A percentile compares a stretch with the other conserved stretches of the same genome.
Evolutionary conservation across 2,888 invertebrate species (phyloP).

Genomic region (Rhyacophila evoluta): DNA sequence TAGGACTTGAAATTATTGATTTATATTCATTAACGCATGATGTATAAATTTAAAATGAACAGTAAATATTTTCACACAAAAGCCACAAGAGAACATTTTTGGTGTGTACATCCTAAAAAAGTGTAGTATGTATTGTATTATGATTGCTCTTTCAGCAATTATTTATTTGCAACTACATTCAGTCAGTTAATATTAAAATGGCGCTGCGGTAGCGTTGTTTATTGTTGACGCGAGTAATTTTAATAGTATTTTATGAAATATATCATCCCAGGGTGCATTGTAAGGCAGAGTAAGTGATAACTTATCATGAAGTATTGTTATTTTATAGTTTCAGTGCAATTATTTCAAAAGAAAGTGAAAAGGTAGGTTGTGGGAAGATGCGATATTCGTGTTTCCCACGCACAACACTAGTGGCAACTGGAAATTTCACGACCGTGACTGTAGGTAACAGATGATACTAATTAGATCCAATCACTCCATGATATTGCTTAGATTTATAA

Average conservation of each 20-base stretch:
- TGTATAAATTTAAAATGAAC: too few species aligned
- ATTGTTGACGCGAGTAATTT: constrained; percentile 38
- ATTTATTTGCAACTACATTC: constrained; percentile 34
- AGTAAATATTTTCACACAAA: too few species aligned
- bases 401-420: constrained; percentile 48
- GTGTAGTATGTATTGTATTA: too few species aligned
- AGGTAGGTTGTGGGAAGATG: constrained; percentile 43
- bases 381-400: constrained; percentile 45
- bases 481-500: constrained; percentile 23
- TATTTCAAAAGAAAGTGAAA: constrained; percentile 19
- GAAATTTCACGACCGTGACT: constrained; percentile 46
- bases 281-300: neutral
- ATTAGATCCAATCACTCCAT: constrained; percentile 41
- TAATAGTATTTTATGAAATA: neutral
- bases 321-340: constrained; percentile 1
- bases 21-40: too few species aligned
- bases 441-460: constrained; percentile 43
- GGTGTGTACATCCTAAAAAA: too few species aligned
- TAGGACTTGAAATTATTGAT: too few species aligned
- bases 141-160: too few species aligned
- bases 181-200: constrained; percentile 39
- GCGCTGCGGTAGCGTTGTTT: constrained; percentile 32
- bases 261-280: neutral
- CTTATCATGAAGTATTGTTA: constrained; percentile 15
- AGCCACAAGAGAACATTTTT: too few species aligned